phyloP scores from a whole-genome alignment of 2,888 invertebrate genomes.

The Galerucella pusilla region DNA sequence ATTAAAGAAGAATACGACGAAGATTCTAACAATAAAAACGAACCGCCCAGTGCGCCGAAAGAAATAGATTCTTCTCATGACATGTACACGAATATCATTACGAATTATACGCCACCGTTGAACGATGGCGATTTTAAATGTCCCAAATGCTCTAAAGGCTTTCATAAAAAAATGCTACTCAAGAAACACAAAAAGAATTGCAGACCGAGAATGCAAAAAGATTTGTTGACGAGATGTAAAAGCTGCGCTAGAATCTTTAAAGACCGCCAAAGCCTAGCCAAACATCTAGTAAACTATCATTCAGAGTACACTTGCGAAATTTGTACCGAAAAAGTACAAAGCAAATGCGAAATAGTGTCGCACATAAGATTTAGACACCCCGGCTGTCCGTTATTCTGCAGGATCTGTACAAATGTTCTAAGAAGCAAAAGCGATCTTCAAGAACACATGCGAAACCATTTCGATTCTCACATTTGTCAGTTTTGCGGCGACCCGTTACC shows the following conservation, averaged over 20 bases:
- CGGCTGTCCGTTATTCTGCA: conserved; percentile 68
- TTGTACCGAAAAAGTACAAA: conserved; percentile 68
- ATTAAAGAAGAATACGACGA: conserved; percentile 38
- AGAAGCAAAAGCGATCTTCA: conserved; percentile 67
- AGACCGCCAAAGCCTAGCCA: conserved; percentile 68
- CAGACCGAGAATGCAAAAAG: conserved; percentile 65
- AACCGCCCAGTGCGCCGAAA: conserved; percentile 55
- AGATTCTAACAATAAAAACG: conserved; percentile 34
- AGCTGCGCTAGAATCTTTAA: conserved; percentile 70
- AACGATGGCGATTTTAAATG: conserved; percentile 68
- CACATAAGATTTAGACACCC: conserved; percentile 68
- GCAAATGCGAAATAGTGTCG: conserved; percentile 70
- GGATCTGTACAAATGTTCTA: conserved; percentile 67
- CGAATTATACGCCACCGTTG: conserved; percentile 64
- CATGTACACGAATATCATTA: conserved; percentile 64
- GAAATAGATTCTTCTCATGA: conserved; percentile 63
- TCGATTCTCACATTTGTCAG: conserved; percentile 68
- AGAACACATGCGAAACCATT: conserved; percentile 68
- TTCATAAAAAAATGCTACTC: conserved; percentile 68
- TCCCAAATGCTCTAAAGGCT: conserved; percentile 69
- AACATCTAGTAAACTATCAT: conserved; percentile 69
- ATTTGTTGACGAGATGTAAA: conserved; percentile 69
- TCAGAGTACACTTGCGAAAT: conserved; percentile 68
- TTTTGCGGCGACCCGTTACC: conserved; percentile 71
- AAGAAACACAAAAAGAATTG: conserved; percentile 72